A percentile compares a stretch with the other conserved stretches of the same genome.
Evolutionary conservation across 2,113 vertebrate genomes (phyloP).

Genomic region (Toxotes jaculatrix): DNA sequence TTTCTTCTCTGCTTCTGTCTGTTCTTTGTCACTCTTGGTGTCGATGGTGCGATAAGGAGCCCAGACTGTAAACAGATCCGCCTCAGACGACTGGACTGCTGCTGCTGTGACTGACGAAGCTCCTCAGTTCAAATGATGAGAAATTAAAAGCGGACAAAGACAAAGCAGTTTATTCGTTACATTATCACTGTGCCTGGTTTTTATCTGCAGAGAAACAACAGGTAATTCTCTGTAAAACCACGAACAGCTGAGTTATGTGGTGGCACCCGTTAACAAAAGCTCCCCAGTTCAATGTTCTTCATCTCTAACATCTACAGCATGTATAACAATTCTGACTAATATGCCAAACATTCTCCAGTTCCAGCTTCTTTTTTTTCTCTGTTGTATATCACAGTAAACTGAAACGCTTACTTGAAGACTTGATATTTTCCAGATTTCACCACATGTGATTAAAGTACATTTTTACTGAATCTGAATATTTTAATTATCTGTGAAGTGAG

Average conservation of each 20-base stretch:
- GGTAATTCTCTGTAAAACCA: too few relatives aligned
- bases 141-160: background rate
- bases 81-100: background rate
- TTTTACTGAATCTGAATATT: background rate
- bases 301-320: too few relatives aligned
- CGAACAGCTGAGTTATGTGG: too few relatives aligned
- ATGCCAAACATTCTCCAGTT: background rate
- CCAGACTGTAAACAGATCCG: constrained; percentile 11
- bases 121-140: too few relatives aligned
- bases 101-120: background rate
- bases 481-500: too few relatives aligned
- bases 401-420: background rate
- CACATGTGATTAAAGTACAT: too few relatives aligned
- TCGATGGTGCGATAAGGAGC: constrained; percentile 50
- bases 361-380: background rate
- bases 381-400: background rate
- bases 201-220: too few relatives aligned
- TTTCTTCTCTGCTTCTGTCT: background rate
- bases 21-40: background rate
- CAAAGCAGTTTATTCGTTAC: background rate
- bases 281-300: too few relatives aligned
- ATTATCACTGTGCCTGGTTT: too few relatives aligned
- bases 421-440: too few relatives aligned
- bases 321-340: background rate
- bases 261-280: too few relatives aligned